Evolutionary conservation across 1,140 invertebrate species (phyloP), one percentile per base, ranked within the genome.

Genomic region (Drosophila sp.): DNA sequence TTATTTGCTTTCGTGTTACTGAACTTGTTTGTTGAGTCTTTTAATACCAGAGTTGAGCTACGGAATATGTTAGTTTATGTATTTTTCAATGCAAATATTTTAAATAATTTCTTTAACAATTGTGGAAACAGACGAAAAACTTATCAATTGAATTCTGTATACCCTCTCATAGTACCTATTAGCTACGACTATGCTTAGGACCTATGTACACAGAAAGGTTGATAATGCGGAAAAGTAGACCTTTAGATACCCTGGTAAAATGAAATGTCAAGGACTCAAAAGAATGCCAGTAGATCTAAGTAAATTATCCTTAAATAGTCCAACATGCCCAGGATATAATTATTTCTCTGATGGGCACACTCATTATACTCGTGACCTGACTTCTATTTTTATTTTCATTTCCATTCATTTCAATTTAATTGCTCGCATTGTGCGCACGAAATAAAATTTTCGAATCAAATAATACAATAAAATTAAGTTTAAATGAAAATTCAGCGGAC

Each of bases 351-450:
- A 17, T 40, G 23, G 41, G 55, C 3, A 55, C 38, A 64, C 30
- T 76, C 60, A 71, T 66, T 27, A 50, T 50, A 50, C 44, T 50
- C 23, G 23, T 50, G 44, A 50, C 23, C 23, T 50, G 44, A 27
- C 68, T 58, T 58, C 41, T 27, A 54, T 66, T 56, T 61, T 25
- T 10, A 47, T 56, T 27, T 38, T 68, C 58, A 58, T 78, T 75
- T 63, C 66, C 56, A 60, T 77, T 76, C 72, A 79, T 79, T 79
- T 65, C 60, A 65, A 64, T 69, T 79, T 79, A 76, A 79, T 76
- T 76, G 71, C 64, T 50, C 44, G 72, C 54, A 38, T 61, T 67
- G 72, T 72, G 68, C 68, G 69, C 44, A 79, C 75, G 60, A 67
- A 44, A 41, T 40, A 66, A 57, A 76, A 4, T n/a, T 65, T 40